These are phyloP conservation scores for Pachypanchax playfairii DNA, from an alignment of 2,113 vertebrate species.

Conservation along the genomic window DNA sequence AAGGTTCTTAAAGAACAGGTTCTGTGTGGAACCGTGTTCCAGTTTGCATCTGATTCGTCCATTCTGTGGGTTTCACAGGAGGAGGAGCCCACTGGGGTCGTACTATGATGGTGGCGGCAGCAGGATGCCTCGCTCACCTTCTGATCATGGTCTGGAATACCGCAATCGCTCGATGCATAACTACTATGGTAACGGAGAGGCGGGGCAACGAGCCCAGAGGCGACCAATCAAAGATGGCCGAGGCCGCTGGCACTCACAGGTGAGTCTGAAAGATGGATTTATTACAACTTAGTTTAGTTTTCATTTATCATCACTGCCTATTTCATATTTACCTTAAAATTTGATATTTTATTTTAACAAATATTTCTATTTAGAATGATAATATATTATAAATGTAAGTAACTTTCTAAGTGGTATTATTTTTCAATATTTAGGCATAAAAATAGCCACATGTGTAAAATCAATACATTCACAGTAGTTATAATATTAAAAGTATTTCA, in stretches of 20 bases:
- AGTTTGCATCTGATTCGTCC: slow-evolving; percentile 1
- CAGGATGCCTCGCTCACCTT: slow-evolving; percentile 43
- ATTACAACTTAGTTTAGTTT: no score
- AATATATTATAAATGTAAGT: no score
- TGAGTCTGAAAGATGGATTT: not conserved
- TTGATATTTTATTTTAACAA: no score
- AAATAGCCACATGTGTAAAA: no score
- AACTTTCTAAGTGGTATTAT: no score
- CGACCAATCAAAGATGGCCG: slow-evolving; percentile 42
- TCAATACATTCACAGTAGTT: no score
- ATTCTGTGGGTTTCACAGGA: slow-evolving; percentile 36
- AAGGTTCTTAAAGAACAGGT: not conserved
- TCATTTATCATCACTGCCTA: no score
- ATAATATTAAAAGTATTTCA: no score
- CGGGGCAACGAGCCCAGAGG: slow-evolving; percentile 11
- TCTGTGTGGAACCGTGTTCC: not conserved
- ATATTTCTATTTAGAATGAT: no score
- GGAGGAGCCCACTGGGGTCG: slow-evolving; percentile 64
- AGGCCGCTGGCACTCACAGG: slow-evolving; percentile 62
- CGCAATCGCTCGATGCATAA: not conserved
- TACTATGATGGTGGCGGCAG: slow-evolving; percentile 33
- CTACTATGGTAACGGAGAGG: slow-evolving; percentile 31
- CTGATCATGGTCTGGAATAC: slow-evolving; percentile 31
- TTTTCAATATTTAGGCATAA: no score
- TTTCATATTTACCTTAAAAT: no score